These are phyloP conservation scores for Heliconius ismenius DNA, from an alignment of 2,888 invertebrate species.

Conservation along the genomic window DNA sequence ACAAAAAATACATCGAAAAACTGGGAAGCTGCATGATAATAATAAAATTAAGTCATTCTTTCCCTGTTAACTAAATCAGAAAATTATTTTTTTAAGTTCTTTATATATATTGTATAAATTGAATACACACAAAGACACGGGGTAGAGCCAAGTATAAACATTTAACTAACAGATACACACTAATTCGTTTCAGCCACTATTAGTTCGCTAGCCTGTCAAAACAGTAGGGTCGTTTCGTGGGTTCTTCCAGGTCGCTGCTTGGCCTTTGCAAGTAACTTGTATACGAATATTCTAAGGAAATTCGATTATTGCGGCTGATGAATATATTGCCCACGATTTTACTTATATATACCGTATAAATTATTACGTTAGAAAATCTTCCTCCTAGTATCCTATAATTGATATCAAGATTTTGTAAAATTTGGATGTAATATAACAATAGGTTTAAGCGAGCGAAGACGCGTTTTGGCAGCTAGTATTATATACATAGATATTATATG, in stretches of 20 bases:
- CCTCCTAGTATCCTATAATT: too few relatives aligned
- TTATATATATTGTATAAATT: neutral
- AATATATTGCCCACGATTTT: slow-evolving; percentile 3
- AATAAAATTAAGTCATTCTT: too few relatives aligned
- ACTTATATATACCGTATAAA: neutral
- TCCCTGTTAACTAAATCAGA: too few relatives aligned
- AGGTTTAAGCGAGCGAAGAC: too few relatives aligned
- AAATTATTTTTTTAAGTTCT: neutral
- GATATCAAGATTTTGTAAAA: too few relatives aligned
- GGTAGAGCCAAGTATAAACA: neutral
- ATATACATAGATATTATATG: too few relatives aligned
- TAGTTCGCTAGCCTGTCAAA: slow-evolving; percentile 74
- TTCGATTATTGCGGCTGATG: slow-evolving; percentile 33
- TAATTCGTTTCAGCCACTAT: slow-evolving; percentile 65
- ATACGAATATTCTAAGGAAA: slow-evolving; percentile 37
- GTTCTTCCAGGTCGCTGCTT: slow-evolving; percentile 68
- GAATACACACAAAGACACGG: neutral
- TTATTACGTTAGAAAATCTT: neutral
- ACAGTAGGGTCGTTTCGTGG: slow-evolving; percentile 65
- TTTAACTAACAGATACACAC: slow-evolving; percentile 44
- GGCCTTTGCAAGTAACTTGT: slow-evolving; percentile 50
- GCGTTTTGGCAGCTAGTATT: too few relatives aligned
- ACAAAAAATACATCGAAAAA: too few relatives aligned
- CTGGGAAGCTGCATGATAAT: too few relatives aligned
- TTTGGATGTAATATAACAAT: too few relatives aligned